Base-by-base conservation (phyloP, 64 coral and sea anemone species). In the Trachythela sp. region DNA sequence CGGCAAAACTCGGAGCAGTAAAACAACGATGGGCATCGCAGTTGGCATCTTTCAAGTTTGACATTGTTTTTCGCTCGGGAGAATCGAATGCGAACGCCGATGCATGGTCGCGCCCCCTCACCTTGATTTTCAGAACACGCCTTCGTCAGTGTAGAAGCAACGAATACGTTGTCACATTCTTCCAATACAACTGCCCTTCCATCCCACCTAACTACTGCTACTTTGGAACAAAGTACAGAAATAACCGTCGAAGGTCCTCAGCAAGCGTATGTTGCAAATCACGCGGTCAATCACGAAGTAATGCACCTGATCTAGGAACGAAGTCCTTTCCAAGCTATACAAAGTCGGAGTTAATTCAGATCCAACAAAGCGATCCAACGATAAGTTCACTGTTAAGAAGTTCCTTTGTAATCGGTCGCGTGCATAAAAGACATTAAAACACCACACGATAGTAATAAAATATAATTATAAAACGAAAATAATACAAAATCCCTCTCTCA, bases 321-420 rank as follows among this genome's bases (percentile, higher is more conserved):
- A 8, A 9, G 64, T 70, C 64, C 7, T 70, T 32, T 32, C 64
- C 64, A 70, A 9, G 8, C 8, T 70, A 70, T 32, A 70, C 64
- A 70, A 70, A 70, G 43, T 11, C 84, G 20, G 56, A 91, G 14
- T 33, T 91, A 32, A 75, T 39, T 70, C n/a, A 91, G n/a, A 45
- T 91, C 48, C 90, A 92, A 33, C 85, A 54, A 9, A 31, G 32
- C 80, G 75, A 92, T 36, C 91, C 86, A 30, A 84, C 48, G 35
- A 92, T 92, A 7, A 84, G 30, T 26, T 70, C 64, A 32, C 24
- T 70, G 8, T 32, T n/a, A n/a, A n/a, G n/a, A n/a, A n/a, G n/a
- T n/a, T n/a, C n/a, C n/a, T n/a, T n/a, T n/a, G n/a, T n/a, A n/a
- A n/a, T n/a, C n/a, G n/a, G n/a, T n/a, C n/a, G n/a, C n/a, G n/a